Conservation (phyloP, 2,113 vertebrate genomes). For the Podarcis muralis region DNA sequence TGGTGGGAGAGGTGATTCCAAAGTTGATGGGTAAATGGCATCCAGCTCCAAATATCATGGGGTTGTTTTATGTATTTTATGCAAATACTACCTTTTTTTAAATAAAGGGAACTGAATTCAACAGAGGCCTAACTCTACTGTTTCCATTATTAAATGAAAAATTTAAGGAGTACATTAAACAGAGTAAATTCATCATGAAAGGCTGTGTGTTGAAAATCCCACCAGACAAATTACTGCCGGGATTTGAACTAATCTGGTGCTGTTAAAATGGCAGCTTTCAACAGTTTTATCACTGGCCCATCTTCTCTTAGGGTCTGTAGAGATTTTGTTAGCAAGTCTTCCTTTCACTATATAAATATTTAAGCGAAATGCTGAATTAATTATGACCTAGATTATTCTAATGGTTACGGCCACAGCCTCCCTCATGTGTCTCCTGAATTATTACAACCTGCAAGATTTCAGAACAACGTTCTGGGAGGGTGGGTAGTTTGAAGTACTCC, state of each 20-base stretch:
- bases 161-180: not conserved
- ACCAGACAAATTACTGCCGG: not conserved
- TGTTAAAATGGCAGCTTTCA: slow-evolving; percentile 2
- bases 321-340: not conserved
- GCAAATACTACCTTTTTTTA: not conserved
- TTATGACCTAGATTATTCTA: slow-evolving; percentile 1
- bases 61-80: not conserved
- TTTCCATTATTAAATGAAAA: not conserved
- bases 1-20: not conserved
- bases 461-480: not conserved
- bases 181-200: not conserved
- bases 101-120: not conserved
- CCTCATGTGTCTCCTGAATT: not conserved
- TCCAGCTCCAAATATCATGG: not conserved
- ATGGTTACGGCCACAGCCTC: not conserved
- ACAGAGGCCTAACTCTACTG: not conserved
- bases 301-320: not conserved
- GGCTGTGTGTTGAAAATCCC: not conserved
- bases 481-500: not conserved
- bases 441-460: not conserved
- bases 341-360: not conserved
- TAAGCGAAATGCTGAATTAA: not conserved
- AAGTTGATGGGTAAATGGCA: not conserved
- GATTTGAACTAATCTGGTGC: not conserved
- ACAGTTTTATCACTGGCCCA: not conserved